Conservation (phyloP, 1,140 invertebrate species). For the Tetramorium simillimum region DNA sequence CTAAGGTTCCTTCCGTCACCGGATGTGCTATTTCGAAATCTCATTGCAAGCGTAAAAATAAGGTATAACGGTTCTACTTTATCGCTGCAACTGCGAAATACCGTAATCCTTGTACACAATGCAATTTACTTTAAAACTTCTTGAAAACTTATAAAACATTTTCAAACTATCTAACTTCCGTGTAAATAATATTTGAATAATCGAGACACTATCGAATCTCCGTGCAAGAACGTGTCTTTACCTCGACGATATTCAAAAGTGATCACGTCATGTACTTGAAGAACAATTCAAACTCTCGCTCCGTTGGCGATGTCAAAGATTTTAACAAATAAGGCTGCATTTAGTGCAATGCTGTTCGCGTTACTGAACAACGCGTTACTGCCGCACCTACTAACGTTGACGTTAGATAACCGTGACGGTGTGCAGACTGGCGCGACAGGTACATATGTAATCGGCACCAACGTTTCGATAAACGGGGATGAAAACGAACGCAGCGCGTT, state of each 20-base stretch:
- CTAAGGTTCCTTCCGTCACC: not conserved
- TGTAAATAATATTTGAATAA: not conserved
- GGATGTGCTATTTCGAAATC: not conserved
- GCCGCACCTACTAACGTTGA: constrained; percentile 41
- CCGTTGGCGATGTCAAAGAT: not conserved
- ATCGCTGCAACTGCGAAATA: not conserved
- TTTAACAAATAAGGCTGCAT: constrained; percentile 21
- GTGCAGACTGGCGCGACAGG: constrained; percentile 24
- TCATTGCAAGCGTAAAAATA: not conserved
- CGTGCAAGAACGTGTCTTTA: not conserved
- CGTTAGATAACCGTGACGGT: constrained; percentile 59
- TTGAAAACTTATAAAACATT: not conserved
- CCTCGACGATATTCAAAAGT: not conserved
- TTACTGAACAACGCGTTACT: constrained; percentile 34
- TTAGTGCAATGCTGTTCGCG: not conserved
- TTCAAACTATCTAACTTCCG: not conserved
- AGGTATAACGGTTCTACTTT: not conserved
- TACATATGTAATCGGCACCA: constrained; percentile 20
- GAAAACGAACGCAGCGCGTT: not conserved
- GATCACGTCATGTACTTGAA: not conserved
- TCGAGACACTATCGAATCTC: not conserved
- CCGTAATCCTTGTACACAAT: not conserved
- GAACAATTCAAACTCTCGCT: not conserved
- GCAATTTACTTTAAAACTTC: not conserved
- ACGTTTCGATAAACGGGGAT: constrained; percentile 11